Conservation (phyloP, 2,113 vertebrate species). For the Eonycteris spelaea region DNA sequence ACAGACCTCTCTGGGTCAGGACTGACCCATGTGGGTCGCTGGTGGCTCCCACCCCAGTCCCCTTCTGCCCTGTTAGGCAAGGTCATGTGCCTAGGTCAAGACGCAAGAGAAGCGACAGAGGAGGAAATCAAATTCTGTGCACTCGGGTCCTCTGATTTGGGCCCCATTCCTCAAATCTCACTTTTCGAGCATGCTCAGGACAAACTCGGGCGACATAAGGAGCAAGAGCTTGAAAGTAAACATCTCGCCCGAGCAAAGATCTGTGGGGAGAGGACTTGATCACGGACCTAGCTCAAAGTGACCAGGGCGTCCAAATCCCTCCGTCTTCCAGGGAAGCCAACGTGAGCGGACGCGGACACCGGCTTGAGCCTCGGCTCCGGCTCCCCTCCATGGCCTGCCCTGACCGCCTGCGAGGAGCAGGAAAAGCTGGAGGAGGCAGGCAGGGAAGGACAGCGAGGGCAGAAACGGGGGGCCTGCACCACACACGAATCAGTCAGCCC, state of each 20-base stretch:
- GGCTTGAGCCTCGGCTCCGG: not conserved
- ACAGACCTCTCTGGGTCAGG: not conserved
- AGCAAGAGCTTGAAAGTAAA: not conserved
- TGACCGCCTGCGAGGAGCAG: not conserved
- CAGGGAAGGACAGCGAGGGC: not conserved
- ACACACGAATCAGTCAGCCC: not conserved
- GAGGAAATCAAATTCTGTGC: not conserved
- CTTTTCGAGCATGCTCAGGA: not conserved
- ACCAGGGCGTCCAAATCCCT: not conserved
- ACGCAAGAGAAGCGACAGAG: not conserved
- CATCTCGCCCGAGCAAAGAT: no score
- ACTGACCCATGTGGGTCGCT: not conserved
- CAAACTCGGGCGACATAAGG: not conserved
- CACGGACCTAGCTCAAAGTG: not conserved
- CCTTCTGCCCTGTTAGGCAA: not conserved
- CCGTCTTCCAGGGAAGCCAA: not conserved
- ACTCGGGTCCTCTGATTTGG: not conserved
- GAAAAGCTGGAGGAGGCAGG: not conserved
- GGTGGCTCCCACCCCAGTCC: not conserved
- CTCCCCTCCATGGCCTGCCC: not conserved
- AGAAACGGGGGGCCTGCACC: no score
- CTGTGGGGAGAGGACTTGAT: fast-evolving
- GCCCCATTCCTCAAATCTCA: not conserved
- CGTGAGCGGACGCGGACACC: not conserved
- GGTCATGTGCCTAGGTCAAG: not conserved